Conservation (phyloP, 2,113 vertebrate genomes). For the Mustela nigripes region DNA sequence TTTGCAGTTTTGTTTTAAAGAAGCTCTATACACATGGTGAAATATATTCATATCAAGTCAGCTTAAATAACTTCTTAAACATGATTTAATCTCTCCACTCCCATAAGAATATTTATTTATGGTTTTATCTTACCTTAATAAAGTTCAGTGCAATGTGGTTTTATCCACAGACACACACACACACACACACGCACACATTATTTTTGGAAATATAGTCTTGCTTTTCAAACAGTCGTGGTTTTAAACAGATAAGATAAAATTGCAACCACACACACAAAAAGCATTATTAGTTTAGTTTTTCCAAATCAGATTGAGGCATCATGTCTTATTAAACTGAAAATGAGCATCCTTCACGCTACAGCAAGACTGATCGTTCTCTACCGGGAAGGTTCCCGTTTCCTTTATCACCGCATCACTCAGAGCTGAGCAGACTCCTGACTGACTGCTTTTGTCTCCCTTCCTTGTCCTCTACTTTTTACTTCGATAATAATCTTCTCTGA, state of each 20-base stretch:
- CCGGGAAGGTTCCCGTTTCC: neutral
- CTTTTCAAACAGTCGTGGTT: constrained; percentile 7
- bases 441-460: neutral
- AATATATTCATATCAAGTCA: constrained; percentile 26
- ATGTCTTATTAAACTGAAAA: constrained; percentile 55
- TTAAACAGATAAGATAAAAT: constrained; percentile 52
- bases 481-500: constrained; percentile 61
- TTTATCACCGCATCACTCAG: neutral
- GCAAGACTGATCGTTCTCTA: neutral
- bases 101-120: constrained; percentile 41
- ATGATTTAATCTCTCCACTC: constrained; percentile 40
- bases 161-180: neutral
- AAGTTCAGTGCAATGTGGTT: neutral
- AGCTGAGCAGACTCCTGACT: neutral
- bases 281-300: constrained; percentile 27
- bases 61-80: constrained; percentile 24
- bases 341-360: neutral
- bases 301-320: neutral
- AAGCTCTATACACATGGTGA: constrained; percentile 11
- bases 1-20: constrained; percentile 56
- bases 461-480: constrained; percentile 49
- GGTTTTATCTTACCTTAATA: constrained; percentile 52
- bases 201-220: constrained; percentile 19
- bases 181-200: neutral
- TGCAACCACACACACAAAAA: neutral